Base-by-base conservation (phyloP, 64 coral and sea anemone genomes). In the Pachyseris speciosa region DNA sequence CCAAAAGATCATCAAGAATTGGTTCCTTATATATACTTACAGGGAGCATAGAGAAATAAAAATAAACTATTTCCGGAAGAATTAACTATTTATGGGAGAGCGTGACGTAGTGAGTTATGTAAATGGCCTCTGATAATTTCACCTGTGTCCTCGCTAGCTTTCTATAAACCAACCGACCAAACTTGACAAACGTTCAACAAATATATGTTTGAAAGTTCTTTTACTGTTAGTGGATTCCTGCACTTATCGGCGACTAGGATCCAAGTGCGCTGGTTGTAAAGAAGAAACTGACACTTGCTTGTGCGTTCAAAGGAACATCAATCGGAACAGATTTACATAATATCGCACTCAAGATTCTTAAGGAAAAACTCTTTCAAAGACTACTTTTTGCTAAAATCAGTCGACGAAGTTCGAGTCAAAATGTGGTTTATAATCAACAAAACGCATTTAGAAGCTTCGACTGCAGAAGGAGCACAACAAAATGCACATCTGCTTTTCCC, bases 31-130 rank as follows among this genome's bases (percentile, higher is more conserved):
- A 0, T 13, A 19, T 55, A 79, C 75, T 79, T 79, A 79, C 75
- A 79, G 75, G 27, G 0, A 79, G 10, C 13, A 59, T 79, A 79
- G 75, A 57, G 75, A 79, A 57, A 58, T 49, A 22, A 22, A 58
- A 15, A 8, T 44, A 19, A 24, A 20, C 8, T 9, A 36, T 22
- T 37, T 11, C 5, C 27, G 4, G 17, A 10, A 19, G 36, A 2
- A 2, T 34, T 8, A 19, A 19, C 6, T 16, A 28, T 19, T n/a
- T 6, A 34, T 29, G 17, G 17, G 75, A 57, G 11, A 79, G 47
- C 75, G 75, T 79, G 75, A 79, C 75, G 30, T 36, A 10, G 1
- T 4, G 2, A 30, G 13, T 57, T 11, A n/a, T 1, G 36, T 16
- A 67, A 79, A 15, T 53, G 37, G 4, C 6, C 6, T 13, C 13